Percentiles rank a stretch among this genome's conserved stretches.
Conservation (phyloP, 2,113 vertebrate genomes). For the Odocoileus virginianus region DNA sequence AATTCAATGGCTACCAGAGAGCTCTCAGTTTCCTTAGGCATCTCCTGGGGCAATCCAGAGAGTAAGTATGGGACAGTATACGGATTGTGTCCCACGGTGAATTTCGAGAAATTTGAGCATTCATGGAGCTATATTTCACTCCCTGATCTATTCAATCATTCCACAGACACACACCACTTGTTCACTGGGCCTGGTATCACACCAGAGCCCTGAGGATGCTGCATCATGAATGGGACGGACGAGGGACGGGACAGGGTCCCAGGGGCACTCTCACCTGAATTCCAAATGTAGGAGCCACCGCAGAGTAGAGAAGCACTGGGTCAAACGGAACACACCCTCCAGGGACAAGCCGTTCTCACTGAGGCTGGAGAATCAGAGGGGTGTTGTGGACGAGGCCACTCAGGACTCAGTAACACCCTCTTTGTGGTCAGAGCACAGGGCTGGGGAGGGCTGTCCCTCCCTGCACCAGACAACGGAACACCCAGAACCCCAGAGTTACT, state of each 20-base stretch:
- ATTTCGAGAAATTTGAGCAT: neutral
- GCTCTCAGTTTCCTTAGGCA: neutral
- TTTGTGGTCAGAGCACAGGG: neutral
- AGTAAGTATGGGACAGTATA: neutral
- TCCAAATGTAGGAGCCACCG: slow-evolving; percentile 74
- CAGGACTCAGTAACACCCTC: neutral
- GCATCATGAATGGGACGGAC: rapidly evolving
- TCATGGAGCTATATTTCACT: neutral
- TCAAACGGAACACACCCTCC: slow-evolving; percentile 77
- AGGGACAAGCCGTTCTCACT: slow-evolving; percentile 82
- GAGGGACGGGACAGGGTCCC: rapidly evolving
- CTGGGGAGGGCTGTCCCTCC: neutral
- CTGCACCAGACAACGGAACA: rapidly evolving
- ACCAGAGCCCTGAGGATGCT: neutral
- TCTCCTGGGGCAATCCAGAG: neutral
- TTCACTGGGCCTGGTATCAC: neutral
- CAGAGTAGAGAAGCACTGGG: slow-evolving; percentile 71
- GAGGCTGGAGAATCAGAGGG: slow-evolving; percentile 76
- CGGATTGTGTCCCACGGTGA: neutral
- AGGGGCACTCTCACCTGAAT: slow-evolving; percentile 79
- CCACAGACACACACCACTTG: neutral
- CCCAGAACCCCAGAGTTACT: neutral
- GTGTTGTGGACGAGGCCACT: rapidly evolving
- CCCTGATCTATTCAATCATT: neutral
- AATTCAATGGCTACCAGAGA: neutral